Base-by-base conservation (phyloP, 2,888 invertebrate species). In the Lepetodrilus schrolli region DNA sequence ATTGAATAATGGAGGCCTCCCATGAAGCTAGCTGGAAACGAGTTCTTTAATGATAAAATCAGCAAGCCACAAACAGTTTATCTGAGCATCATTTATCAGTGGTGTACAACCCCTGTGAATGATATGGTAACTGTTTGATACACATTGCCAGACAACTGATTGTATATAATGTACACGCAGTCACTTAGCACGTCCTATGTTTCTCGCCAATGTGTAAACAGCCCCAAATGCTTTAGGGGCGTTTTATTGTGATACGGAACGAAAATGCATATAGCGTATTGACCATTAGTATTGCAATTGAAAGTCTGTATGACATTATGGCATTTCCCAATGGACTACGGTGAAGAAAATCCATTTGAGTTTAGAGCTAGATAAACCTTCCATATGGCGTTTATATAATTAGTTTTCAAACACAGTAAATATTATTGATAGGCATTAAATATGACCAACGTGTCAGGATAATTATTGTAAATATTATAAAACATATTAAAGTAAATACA, bases 191-290 rank as follows among this genome's bases (percentile, higher is more conserved):
- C 34, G n/a, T 58, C 30, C 13, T 58, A 58, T 58, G 34, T 58
- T 58, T 58, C 58, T 58, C 58, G 34, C 58, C 30, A 58, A 58
- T 30, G 34, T 58, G 58, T 58, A 58, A 43, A 58, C 58, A 10
- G 26, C 17, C 7, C 1, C 30, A 58, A 26, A 10, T 58, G 58
- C 34, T 34, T 34, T 7, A 3, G 30, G 58, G 58, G 17, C 21
- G 17, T 21, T 30, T 30, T 58, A 43, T 17, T 17, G 43, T 43
- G 43, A 4, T 43, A 10, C 17, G 17, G 13, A 2, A 17, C n/a
- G 8, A 13, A 34, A 4, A 30, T 48, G 13, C n/a, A 21, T 21
- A 50, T 50, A 34, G 8, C 26, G 34, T 21, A 34, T 34, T 58
- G 58, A 58, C 1, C 7, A 34, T 30, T 30, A 26, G 30, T 17